Conservation (phyloP, 1,140 invertebrate species). For the Drosophila oshimai region DNA sequence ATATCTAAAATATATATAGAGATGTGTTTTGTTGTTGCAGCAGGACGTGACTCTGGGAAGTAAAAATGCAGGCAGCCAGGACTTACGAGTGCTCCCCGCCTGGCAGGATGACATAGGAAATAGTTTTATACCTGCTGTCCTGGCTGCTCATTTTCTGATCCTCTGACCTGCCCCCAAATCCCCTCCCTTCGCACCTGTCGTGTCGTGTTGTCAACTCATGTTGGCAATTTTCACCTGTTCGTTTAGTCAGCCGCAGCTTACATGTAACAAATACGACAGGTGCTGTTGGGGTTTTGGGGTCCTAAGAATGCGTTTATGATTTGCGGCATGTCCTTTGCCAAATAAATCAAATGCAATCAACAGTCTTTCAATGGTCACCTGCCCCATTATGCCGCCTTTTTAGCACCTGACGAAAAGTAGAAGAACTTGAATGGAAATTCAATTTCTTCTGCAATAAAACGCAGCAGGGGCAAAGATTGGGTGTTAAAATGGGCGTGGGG, state of each 20-base stretch:
- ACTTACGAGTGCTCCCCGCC: conserved; percentile 13
- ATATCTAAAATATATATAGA: conserved; percentile 4
- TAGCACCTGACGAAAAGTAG: conserved; percentile 39
- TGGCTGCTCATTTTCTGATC: conserved; percentile 55
- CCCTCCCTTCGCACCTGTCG: background rate
- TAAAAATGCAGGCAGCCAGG: conserved; percentile 43
- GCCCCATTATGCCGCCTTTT: conserved; percentile 48
- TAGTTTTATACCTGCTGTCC: conserved; percentile 57
- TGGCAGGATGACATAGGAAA: conserved; percentile 69
- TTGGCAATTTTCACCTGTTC: conserved; percentile 76
- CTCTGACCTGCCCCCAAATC: conserved; percentile 24
- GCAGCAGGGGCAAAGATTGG: conserved; percentile 17
- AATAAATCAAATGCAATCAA: conserved; percentile 79
- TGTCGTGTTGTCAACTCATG: conserved; percentile 71
- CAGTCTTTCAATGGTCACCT: conserved; percentile 37
- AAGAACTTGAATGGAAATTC: conserved; percentile 59
- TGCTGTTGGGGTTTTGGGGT: background rate
- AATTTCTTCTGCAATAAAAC: conserved; percentile 61
- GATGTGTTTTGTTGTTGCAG: conserved; percentile 6
- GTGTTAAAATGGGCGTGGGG: background rate
- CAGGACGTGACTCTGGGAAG: conserved; percentile 61
- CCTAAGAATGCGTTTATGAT: conserved; percentile 66
- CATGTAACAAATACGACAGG: conserved; percentile 63
- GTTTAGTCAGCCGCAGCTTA: conserved; percentile 60
- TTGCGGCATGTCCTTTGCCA: conserved; percentile 69